phyloP scores from a whole-genome alignment of 2,797 vertebrate genomes.

The Bradypodion pumilum region DNA sequence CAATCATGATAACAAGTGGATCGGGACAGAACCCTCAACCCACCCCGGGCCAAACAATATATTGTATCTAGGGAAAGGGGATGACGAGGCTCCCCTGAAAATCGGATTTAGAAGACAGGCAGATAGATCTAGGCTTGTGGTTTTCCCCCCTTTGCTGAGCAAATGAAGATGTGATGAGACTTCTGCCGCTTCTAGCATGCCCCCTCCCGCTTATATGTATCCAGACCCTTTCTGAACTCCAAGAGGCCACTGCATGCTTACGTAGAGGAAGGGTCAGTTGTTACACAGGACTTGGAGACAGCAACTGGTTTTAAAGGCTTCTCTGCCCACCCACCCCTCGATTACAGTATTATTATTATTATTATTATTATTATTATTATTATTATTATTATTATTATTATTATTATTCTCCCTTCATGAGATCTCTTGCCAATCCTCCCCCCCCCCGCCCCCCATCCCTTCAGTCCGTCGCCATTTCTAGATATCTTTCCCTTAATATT shows the following conservation, averaged over 20 bases:
- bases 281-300: constrained; percentile 74
- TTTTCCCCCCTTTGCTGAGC: too few relatives aligned
- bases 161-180: constrained; percentile 52
- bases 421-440: constrained; percentile 28
- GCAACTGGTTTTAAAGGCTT: constrained; percentile 56
- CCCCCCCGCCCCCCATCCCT: constrained; percentile 38
- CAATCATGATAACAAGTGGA: not conserved
- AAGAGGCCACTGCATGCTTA: constrained; percentile 76
- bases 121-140: not conserved
- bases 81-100: not conserved
- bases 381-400: too few relatives aligned
- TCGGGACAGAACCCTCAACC: not conserved
- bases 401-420: not conserved
- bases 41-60: too few relatives aligned
- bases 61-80: not conserved
- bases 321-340: not conserved
- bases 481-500: constrained; percentile 46
- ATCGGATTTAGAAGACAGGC: not conserved
- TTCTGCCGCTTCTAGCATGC: constrained; percentile 19
- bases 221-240: constrained; percentile 75
- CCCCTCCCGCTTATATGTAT: constrained; percentile 40
- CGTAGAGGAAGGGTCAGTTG: constrained; percentile 79
- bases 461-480: constrained; percentile 75
- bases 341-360: not conserved
- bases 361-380: too few relatives aligned